phyloP scores from a whole-genome alignment of 2,113 vertebrate genomes.

The Mesoclemmys tuberculata region DNA sequence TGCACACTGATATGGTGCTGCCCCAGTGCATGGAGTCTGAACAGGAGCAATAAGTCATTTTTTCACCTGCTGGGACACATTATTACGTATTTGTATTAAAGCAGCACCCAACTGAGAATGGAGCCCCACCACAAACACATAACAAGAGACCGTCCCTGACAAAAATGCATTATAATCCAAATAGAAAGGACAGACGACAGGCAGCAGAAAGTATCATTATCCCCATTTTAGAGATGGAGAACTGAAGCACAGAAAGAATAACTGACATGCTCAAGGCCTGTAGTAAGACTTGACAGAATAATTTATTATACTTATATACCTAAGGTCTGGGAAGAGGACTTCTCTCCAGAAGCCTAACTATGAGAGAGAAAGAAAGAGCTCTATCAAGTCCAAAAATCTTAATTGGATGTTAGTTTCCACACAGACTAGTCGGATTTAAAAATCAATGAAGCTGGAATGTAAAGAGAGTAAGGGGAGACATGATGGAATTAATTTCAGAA shows the following conservation, averaged over 20 bases:
- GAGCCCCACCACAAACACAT: not conserved
- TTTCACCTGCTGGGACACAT: not conserved
- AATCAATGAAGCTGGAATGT: not conserved
- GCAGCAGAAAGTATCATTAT: not conserved
- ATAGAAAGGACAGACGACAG: not conserved
- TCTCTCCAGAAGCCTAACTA: not conserved
- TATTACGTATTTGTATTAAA: not conserved
- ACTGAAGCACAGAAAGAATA: not conserved
- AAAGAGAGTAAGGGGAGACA: not conserved
- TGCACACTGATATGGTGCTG: not conserved
- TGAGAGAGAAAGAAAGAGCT: not conserved
- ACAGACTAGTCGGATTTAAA: not conserved
- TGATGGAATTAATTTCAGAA: not conserved
- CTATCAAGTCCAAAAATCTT: not conserved
- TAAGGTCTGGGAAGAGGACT: not conserved
- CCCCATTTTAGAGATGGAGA: not conserved
- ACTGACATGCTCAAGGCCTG: not conserved
- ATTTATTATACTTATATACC: not conserved
- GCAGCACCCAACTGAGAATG: not conserved
- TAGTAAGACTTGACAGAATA: not conserved
- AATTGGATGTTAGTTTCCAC: not conserved
- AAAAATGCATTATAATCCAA: not conserved
- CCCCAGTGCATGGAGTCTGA: not conserved
- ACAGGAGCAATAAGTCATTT: not conserved
- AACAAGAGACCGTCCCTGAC: not conserved